These are phyloP conservation scores for Anneissia japonica DNA, from an alignment of 35 echinoderm and acorn worm genomes.

Conservation along the genomic window DNA sequence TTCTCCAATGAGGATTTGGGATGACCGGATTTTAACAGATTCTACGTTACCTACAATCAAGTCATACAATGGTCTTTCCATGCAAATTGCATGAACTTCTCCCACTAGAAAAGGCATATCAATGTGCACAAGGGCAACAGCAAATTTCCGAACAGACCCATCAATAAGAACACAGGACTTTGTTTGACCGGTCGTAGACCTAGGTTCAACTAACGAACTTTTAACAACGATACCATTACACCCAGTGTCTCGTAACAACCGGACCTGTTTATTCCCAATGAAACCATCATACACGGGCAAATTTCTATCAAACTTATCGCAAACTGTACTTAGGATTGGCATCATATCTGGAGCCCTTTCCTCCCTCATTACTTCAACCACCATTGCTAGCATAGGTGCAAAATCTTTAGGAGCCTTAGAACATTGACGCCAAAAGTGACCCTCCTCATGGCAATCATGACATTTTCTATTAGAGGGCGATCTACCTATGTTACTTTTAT, in stretches of 20 bases:
- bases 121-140: constrained; percentile 26
- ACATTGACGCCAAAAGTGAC: too few relatives aligned
- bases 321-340: too few relatives aligned
- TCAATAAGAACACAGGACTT: constrained; percentile 48
- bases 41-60: constrained; percentile 5
- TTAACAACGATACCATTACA: constrained; percentile 46
- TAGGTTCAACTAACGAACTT: neutral
- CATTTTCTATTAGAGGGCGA: too few relatives aligned
- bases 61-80: constrained; percentile 5
- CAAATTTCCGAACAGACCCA: constrained; percentile 21
- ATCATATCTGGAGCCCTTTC: too few relatives aligned
- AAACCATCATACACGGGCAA: constrained; percentile 7
- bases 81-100: constrained; percentile 25
- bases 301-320: neutral
- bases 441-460: too few relatives aligned
- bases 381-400: too few relatives aligned
- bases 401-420: too few relatives aligned
- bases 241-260: constrained; percentile 41
- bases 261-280: constrained; percentile 10
- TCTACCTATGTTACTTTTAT: too few relatives aligned
- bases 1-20: neutral
- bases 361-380: too few relatives aligned
- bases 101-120: constrained; percentile 53
- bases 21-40: neutral
- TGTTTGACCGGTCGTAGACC: constrained; percentile 25